Base-by-base conservation (phyloP, 2,888 invertebrate genomes). In the Notodonta ziczac region DNA sequence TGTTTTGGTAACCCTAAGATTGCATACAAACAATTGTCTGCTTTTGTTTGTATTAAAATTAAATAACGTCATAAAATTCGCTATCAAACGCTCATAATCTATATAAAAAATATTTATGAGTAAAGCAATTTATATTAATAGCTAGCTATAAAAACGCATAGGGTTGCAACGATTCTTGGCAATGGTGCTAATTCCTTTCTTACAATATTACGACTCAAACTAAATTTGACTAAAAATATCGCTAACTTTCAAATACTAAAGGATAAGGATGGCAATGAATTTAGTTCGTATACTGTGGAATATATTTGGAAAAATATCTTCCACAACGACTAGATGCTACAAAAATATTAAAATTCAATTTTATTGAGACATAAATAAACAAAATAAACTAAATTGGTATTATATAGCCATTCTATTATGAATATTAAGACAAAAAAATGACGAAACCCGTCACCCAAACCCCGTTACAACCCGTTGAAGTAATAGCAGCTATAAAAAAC, bases 41-140 rank as follows among this genome's bases (percentile, higher is more conserved):
- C 3, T 13, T 10, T 13, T 39, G 7, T 54, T 67, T 61, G 76
- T 69, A 81, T 74, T 78, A 82, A 83, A 86, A 75, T 70, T 69
- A 75, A 84, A 81, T 79, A 85, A 84, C 77, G 67, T 81, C 78
- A 81, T 85, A 85, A 83, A 86, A 85, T 86, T 87, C 70, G 81
- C 87, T 90, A 87, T 87, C 78, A 87, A 86, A 86, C 77, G 76
- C 82, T 80, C 71, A 74, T 87, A 81, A 72, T 81, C 63, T 74
- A 84, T 81, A 81, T 75, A 85, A 85, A 83, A 83, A 75, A 24
- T 72, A 74, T 69, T 76, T 78, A 61, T 16, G 5, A 50, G 14
- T 67, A 67, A 83, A 83, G 84, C 84, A 77, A 80, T 78, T n/a
- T 56, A 78, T 73, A 72, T 78, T 79, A 82, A 64, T 76, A 75